phyloP scores from a whole-genome alignment of 2,888 invertebrate genomes.

The Pseudococcus longispinus region DNA sequence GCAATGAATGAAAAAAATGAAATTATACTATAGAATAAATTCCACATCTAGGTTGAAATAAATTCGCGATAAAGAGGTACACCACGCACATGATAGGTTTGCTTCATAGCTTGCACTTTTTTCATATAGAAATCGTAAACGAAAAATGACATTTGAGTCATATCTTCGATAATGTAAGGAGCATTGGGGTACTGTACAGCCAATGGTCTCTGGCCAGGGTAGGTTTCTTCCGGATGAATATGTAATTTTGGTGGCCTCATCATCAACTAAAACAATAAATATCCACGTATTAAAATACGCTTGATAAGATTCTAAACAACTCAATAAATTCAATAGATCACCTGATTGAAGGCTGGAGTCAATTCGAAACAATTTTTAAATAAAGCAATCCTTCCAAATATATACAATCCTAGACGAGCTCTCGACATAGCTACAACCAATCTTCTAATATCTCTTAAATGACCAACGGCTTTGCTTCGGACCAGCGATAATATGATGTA shows the following conservation, averaged over 20 bases:
- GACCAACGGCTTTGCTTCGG: conserved; percentile 95
- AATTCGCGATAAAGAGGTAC: no score
- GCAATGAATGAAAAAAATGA: neutral
- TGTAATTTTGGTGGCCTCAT: conserved; percentile 81
- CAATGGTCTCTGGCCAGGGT: conserved; percentile 73
- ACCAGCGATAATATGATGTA: conserved; percentile 95
- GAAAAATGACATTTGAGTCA: conserved; percentile 94
- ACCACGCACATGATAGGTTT: conserved; percentile 57
- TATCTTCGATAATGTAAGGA: conserved; percentile 73
- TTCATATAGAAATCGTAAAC: conserved; percentile 91
- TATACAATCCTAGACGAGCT: conserved; percentile 93
- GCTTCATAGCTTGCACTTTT: conserved; percentile 72
- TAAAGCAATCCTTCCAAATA: conserved; percentile 89
- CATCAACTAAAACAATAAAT: conserved; percentile 70
- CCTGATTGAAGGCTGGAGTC: conserved; percentile 92
- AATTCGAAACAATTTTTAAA: conserved; percentile 98
- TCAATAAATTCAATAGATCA: conserved; percentile 62
- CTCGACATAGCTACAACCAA: conserved; percentile 98
- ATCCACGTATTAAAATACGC: neutral
- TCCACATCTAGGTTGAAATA: neutral
- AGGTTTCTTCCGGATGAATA: conserved; percentile 79
- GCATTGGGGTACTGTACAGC: conserved; percentile 63
- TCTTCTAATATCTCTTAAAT: conserved; percentile 93
- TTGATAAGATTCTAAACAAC: neutral
- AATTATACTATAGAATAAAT: neutral